A percentile compares a stretch with the other conserved stretches of the same genome.
Conservation (phyloP, 2,797 vertebrate genomes). For the Danio aesculapii region DNA sequence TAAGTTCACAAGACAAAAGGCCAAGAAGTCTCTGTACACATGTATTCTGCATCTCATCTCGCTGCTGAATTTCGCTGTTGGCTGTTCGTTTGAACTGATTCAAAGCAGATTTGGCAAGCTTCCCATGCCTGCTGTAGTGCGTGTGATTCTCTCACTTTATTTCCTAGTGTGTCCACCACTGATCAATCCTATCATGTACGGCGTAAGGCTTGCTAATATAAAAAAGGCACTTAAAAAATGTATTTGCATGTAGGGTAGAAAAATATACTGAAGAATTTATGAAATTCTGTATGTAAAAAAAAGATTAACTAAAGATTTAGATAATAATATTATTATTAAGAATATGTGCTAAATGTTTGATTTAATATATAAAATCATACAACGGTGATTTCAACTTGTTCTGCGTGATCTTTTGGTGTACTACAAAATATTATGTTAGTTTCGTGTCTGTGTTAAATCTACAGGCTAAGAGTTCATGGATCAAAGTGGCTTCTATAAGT, state of each 20-base stretch:
- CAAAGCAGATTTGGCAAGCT: slow-evolving; percentile 59
- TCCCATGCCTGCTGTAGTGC: slow-evolving; percentile 47
- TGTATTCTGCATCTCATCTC: slow-evolving; percentile 54
- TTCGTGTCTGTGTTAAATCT: too few species aligned
- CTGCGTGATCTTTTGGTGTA: too few species aligned
- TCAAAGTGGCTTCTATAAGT: too few species aligned
- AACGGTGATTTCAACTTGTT: too few species aligned
- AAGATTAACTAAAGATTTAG: background rate
- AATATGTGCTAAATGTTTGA: too few species aligned
- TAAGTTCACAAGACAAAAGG: slow-evolving; percentile 16
- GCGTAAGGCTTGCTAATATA: slow-evolving; percentile 55
- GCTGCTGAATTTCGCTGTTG: slow-evolving; percentile 50
- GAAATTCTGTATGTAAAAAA: background rate
- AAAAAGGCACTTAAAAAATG: slow-evolving; percentile 33
- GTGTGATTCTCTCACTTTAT: slow-evolving; percentile 58
- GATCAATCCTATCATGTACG: slow-evolving; percentile 64
- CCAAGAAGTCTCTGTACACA: slow-evolving; percentile 47
- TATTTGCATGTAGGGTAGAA: background rate
- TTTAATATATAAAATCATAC: too few species aligned
- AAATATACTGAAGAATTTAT: background rate
- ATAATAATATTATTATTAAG: too few species aligned
- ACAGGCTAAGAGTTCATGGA: too few species aligned
- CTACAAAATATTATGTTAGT: too few species aligned
- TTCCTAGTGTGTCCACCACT: slow-evolving; percentile 57
- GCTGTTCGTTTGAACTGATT: slow-evolving; percentile 58